Conservation (phyloP, 1,140 invertebrate species). For the Drosophila jambulina region DNA sequence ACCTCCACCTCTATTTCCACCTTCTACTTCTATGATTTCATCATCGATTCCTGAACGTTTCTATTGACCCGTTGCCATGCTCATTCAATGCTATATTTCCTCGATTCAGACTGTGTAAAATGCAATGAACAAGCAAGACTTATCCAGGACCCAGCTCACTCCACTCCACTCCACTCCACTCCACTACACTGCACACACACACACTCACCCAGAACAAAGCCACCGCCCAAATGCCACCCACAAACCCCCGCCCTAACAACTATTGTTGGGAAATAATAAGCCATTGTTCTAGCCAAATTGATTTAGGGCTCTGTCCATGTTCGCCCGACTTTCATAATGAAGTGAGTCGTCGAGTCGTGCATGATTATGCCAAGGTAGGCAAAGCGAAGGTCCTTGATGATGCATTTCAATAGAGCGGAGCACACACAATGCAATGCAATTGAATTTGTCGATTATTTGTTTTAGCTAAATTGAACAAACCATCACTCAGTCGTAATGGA, state of each 20-base stretch:
- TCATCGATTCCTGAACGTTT: constrained; percentile 49
- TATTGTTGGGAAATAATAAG: constrained; percentile 69
- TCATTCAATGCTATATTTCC: constrained; percentile 32
- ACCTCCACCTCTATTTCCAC: background rate
- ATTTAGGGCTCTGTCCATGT: constrained; percentile 61
- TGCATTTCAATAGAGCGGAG: constrained; percentile 14
- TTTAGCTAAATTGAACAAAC: constrained; percentile 26
- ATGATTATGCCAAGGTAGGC: constrained; percentile 48
- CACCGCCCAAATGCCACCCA: constrained; percentile 19
- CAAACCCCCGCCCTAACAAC: constrained; percentile 15
- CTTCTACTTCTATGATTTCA: constrained; percentile 45
- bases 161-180: constrained; percentile 18
- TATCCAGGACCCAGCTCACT: constrained; percentile 36
- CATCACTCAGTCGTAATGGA: constrained; percentile 2
- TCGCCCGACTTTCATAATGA: constrained; percentile 39
- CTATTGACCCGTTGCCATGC: constrained; percentile 37
- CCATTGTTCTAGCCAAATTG: constrained; percentile 69
- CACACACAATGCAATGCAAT: constrained; percentile 34
- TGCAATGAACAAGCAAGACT: constrained; percentile 60
- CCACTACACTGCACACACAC: constrained; percentile 12
- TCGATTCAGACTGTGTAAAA: constrained; percentile 37
- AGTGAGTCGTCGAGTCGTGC: constrained; percentile 34
- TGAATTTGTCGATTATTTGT: constrained; percentile 38
- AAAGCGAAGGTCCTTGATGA: constrained; percentile 15
- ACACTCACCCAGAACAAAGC: constrained; percentile 8